A percentile compares a stretch with the other conserved stretches of the same genome.
phyloP scores from a whole-genome alignment of 2,888 invertebrate species.

The Clostera curtula region DNA sequence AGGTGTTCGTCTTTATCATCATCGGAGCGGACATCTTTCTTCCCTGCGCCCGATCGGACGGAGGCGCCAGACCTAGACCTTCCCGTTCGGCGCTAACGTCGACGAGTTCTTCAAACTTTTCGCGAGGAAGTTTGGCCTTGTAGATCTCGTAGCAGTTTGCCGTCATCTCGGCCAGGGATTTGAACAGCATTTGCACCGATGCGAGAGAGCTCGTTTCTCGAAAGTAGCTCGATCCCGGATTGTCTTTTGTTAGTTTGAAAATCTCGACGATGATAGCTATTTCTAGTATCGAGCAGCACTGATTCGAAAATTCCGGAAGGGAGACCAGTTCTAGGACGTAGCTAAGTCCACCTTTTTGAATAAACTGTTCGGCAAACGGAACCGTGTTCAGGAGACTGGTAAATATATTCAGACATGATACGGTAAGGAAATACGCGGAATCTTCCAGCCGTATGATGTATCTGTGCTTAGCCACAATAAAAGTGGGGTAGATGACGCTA shows the following conservation, averaged over 20 bases:
- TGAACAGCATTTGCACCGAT: constrained; percentile 61
- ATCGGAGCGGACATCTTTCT: constrained; percentile 28
- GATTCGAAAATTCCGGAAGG: constrained; percentile 70
- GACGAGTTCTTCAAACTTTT: constrained; percentile 42
- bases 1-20: constrained; percentile 23
- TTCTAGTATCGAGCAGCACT: constrained; percentile 76
- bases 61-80: constrained; percentile 25
- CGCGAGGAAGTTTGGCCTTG: constrained; percentile 39
- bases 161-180: constrained; percentile 50
- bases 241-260: constrained; percentile 56
- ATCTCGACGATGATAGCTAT: constrained; percentile 76
- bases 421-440: constrained; percentile 72
- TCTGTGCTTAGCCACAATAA: constrained; percentile 68
- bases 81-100: constrained; percentile 42
- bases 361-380: constrained; percentile 74
- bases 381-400: constrained; percentile 72
- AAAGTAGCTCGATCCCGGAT: constrained; percentile 39
- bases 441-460: constrained; percentile 62
- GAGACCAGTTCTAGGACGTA: constrained; percentile 72
- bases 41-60: constrained; percentile 10
- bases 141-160: constrained; percentile 52
- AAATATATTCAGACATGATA: constrained; percentile 76
- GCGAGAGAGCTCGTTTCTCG: constrained; percentile 52
- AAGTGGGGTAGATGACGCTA: constrained; percentile 76
- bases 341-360: constrained; percentile 71